phyloP scores from a whole-genome alignment of 2,113 vertebrate species.

The Eolophus roseicapilla region DNA sequence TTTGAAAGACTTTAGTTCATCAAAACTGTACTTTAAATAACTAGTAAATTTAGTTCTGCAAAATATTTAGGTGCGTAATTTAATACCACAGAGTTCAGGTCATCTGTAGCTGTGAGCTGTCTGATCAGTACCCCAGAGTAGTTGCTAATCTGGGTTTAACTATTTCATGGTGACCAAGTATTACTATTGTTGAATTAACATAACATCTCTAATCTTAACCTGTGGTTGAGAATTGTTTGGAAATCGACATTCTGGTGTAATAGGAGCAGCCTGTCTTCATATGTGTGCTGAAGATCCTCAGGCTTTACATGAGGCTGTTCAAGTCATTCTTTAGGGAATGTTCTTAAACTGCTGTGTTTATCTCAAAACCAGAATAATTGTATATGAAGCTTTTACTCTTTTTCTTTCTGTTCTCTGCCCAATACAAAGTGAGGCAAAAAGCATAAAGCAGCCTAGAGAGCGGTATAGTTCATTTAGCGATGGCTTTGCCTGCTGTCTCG shows the following conservation, averaged over 20 bases:
- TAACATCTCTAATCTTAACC: neutral
- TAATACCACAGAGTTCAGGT: neutral
- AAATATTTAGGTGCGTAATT: neutral
- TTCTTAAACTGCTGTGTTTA: neutral
- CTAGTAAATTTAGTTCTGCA: neutral
- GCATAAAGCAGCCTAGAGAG: constrained; percentile 1
- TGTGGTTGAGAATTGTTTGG: neutral
- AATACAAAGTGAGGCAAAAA: neutral
- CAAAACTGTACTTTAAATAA: neutral
- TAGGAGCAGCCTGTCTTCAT: neutral
- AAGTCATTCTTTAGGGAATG: neutral
- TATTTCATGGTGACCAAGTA: neutral
- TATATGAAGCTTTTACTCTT: neutral
- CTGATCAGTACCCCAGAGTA: neutral
- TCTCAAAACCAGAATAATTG: neutral
- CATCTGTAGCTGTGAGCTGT: accelerated
- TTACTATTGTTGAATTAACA: neutral
- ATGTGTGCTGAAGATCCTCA: accelerated
- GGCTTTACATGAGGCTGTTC: neutral
- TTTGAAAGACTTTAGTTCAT: neutral
- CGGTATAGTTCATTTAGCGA: neutral
- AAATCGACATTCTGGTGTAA: neutral
- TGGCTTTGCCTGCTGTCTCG: constrained; percentile 7
- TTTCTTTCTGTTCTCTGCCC: constrained; percentile 26
- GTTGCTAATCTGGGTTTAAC: neutral